Evolutionary conservation across 2,113 vertebrate genomes (phyloP).

Genomic region (Lophochroa leadbeateri): DNA sequence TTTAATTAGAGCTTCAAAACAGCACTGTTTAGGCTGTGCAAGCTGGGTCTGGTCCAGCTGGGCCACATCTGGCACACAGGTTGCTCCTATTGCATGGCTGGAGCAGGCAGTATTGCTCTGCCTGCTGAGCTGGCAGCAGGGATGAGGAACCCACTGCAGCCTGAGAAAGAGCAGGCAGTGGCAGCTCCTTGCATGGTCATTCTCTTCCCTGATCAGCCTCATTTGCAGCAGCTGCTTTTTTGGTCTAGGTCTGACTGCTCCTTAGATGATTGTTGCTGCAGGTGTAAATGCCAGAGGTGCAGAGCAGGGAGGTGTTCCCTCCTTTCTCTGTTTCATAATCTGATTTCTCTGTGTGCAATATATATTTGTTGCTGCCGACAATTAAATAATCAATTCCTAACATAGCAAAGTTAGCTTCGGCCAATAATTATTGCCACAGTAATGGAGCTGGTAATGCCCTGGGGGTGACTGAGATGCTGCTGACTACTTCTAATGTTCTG

Average conservation of each 20-base stretch:
- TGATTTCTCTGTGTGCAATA: not conserved
- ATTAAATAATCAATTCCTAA: not conserved
- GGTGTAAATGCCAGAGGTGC: not conserved
- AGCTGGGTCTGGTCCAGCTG: not conserved
- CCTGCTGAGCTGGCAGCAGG: not conserved
- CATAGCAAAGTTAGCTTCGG: not conserved
- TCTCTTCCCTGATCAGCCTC: not conserved
- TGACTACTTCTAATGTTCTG: not conserved
- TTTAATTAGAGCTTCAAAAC: conserved; percentile 35
- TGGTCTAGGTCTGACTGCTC: not conserved
- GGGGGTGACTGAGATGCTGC: not conserved
- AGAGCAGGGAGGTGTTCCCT: not conserved
- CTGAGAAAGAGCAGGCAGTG: not conserved
- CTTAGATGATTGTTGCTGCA: not conserved
- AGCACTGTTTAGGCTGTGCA: not conserved
- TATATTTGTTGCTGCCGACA: not conserved
- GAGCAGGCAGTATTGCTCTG: not conserved
- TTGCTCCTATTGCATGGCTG: accelerated
- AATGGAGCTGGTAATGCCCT: not conserved
- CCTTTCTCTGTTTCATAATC: not conserved
- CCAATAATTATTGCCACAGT: not conserved
- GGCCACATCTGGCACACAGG: not conserved
- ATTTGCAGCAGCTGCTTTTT: not conserved
- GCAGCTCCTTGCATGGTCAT: not conserved
- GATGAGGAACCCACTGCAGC: not conserved